Evolutionary conservation across 1,140 invertebrate species (phyloP).

Genomic region (Bombus superbus): DNA sequence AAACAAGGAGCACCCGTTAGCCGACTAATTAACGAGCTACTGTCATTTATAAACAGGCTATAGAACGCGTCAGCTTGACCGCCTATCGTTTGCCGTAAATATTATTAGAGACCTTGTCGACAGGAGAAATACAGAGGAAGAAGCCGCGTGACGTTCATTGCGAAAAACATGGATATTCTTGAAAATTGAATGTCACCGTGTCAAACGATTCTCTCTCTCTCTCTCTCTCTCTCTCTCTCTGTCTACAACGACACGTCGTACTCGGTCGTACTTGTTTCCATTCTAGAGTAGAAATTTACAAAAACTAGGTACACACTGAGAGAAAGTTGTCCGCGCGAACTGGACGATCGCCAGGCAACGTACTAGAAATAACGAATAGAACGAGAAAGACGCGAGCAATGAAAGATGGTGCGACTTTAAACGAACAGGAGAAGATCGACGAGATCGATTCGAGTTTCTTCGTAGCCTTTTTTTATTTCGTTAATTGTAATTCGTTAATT

Average conservation of each 20-base stretch:
- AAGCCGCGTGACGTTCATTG: not conserved
- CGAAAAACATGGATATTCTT: not conserved
- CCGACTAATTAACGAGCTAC: constrained; percentile 16
- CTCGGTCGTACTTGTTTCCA: not conserved
- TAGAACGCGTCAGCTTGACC: not conserved
- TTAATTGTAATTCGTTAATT: not conserved
- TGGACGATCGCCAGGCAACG: not conserved
- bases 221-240: not conserved
- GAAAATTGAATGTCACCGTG: not conserved
- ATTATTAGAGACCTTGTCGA: not conserved
- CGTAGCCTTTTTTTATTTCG: not conserved
- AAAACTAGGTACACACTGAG: not conserved
- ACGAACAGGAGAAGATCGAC: not conserved
- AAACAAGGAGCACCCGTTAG: not conserved
- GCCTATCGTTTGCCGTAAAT: constrained; percentile 5
- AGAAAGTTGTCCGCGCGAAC: not conserved
- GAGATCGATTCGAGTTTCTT: not conserved
- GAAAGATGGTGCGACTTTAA: not conserved
- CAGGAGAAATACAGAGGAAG: not conserved
- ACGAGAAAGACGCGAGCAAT: not conserved
- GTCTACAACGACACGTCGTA: not conserved
- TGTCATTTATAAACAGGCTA: constrained; percentile 9
- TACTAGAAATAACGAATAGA: not conserved
- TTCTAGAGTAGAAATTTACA: not conserved
- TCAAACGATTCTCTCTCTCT: not conserved